phyloP scores from a whole-genome alignment of 1,140 invertebrate genomes.

The Macrobrachium nipponense region DNA sequence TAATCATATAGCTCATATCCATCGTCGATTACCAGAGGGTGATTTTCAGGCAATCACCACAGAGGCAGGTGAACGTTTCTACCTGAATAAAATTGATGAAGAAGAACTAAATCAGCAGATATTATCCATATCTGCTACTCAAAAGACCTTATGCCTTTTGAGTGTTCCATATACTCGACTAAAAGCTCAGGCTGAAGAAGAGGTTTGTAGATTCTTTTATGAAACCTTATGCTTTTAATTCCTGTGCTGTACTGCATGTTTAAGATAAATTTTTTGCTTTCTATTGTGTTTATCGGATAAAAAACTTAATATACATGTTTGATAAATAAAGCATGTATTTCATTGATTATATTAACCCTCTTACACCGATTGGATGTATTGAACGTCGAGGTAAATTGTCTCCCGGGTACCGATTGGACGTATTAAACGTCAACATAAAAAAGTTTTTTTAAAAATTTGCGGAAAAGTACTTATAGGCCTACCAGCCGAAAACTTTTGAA shows the following conservation, averaged over 20 bases:
- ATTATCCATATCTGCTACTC: slow-evolving; percentile 8
- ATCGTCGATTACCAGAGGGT: slow-evolving; percentile 21
- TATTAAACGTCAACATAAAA: too few relatives aligned
- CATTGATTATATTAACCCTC: too few relatives aligned
- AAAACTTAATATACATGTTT: too few relatives aligned
- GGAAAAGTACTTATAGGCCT: too few relatives aligned
- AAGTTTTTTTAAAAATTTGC: too few relatives aligned
- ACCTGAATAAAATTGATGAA: slow-evolving; percentile 35
- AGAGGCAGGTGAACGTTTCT: slow-evolving; percentile 34
- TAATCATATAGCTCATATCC: neutral
- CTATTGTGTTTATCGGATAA: too few relatives aligned
- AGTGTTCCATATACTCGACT: slow-evolving; percentile 24
- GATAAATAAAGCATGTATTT: too few relatives aligned
- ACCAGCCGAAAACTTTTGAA: too few relatives aligned
- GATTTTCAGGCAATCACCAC: slow-evolving; percentile 51
- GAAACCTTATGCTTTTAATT: neutral
- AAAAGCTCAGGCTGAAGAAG: slow-evolving; percentile 34
- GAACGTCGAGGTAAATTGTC: too few relatives aligned
- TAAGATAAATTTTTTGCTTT: neutral
- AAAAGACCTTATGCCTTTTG: neutral
- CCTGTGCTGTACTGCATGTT: neutral
- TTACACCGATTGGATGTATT: too few relatives aligned
- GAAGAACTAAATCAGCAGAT: slow-evolving; percentile 32
- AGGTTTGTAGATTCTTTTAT: slow-evolving; percentile 9
- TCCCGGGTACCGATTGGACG: too few relatives aligned